Evolutionary conservation across 2,797 vertebrate genomes (phyloP).

Genomic region (Phoxinus dragarum): DNA sequence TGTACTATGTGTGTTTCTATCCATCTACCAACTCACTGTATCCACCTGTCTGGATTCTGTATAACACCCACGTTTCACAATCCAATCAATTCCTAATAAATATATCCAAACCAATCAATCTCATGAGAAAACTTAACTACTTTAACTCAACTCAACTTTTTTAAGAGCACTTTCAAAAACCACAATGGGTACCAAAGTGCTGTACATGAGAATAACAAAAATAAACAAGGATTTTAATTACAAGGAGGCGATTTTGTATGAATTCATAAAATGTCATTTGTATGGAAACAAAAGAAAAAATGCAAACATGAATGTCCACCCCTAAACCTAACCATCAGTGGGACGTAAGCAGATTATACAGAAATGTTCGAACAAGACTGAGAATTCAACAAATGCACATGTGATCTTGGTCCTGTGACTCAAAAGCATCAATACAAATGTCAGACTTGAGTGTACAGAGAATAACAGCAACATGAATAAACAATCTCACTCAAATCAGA

Average conservation of each 20-base stretch:
- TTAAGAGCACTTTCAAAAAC: background rate
- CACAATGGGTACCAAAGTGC: too few species aligned
- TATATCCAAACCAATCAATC: background rate
- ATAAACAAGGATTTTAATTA: too few species aligned
- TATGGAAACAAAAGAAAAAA: background rate
- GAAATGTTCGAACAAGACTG: background rate
- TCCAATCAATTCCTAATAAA: background rate
- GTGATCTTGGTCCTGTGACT: conserved; percentile 5
- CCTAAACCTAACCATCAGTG: too few species aligned
- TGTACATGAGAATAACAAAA: too few species aligned
- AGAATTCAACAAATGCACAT: background rate
- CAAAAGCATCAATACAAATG: conserved; percentile 3
- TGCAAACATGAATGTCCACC: background rate
- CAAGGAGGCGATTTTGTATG: background rate
- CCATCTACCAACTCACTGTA: background rate
- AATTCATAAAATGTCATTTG: background rate
- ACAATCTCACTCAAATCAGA: conserved; percentile 35
- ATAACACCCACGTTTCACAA: background rate
- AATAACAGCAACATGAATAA: background rate
- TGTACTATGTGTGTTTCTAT: background rate
- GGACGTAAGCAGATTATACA: background rate
- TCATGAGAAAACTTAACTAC: background rate
- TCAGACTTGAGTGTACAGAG: background rate
- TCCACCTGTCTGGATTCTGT: background rate
- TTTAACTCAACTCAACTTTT: too few species aligned